Evolutionary conservation across 2,888 invertebrate genomes (phyloP).

Genomic region (Eupithecia tripunctaria): DNA sequence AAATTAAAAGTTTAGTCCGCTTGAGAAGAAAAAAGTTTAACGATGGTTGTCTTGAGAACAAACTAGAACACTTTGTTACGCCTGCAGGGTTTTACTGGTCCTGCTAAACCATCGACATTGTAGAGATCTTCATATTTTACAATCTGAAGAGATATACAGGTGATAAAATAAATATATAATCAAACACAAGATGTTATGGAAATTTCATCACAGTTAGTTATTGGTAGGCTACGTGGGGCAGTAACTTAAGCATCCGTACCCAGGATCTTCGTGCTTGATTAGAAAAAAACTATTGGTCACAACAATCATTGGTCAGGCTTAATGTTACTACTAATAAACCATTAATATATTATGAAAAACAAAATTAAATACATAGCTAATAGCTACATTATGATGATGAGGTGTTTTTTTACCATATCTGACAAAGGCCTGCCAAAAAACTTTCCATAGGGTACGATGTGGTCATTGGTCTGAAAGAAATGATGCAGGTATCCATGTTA

Average conservation of each 20-base stretch:
- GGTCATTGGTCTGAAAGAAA: too few relatives aligned
- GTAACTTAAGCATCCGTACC: background rate
- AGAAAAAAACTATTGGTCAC: background rate
- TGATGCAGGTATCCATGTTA: too few relatives aligned
- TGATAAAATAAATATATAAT: slow-evolving; percentile 31
- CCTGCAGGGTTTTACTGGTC: slow-evolving; percentile 37
- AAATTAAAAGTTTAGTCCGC: background rate
- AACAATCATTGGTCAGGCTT: background rate
- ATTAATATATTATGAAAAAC: too few relatives aligned
- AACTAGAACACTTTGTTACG: slow-evolving; percentile 15
- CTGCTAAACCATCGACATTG: slow-evolving; percentile 16
- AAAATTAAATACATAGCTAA: too few relatives aligned
- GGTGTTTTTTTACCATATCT: too few relatives aligned
- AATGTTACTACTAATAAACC: background rate
- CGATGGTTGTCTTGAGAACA: background rate
- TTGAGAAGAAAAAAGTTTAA: background rate
- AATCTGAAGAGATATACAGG: slow-evolving; percentile 34
- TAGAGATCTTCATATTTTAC: slow-evolving; percentile 37
- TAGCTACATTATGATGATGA: background rate
- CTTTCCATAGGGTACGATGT: too few relatives aligned
- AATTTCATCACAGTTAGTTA: background rate
- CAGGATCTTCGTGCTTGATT: background rate
- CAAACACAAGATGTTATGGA: slow-evolving; percentile 19
- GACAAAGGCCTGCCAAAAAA: too few relatives aligned
- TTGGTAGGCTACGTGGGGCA: background rate